Evolutionary conservation across 2,888 invertebrate genomes (phyloP), one percentile per base, ranked within the genome.

Genomic region (Stenurella melanura): DNA sequence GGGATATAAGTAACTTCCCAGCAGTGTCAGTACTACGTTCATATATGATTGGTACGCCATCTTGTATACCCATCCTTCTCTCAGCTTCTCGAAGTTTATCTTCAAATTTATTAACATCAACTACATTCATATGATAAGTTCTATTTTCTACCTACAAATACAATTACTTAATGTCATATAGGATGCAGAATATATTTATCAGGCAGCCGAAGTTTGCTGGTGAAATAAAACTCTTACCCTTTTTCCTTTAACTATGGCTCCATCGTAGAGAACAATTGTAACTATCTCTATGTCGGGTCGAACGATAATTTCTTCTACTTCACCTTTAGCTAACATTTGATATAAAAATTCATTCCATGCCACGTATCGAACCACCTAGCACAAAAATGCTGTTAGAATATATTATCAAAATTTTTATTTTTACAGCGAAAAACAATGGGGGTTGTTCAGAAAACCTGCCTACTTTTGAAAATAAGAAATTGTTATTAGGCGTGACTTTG

Each of bases 261-360:
- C 96, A 80, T 96, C 95, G 82, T 96, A 93, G 15, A 98, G 89
- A 77, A 95, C 93, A 72, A 98, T 96, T 0, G 96, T 95, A 9
- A 96, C 96, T 84, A 96, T 93, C 87, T 96, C 96, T 84, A 94
- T 91, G 86, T 96, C 96, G 0, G 97, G 97, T 57, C 95, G 91
- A 0, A 98, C 94, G 79, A 96, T 93, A 11, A 97, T 90, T 89
- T 96, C 95, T 84, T 96, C 95, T 0, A 98, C 98, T 91, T 98
- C 98, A 15, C 98, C 98, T 87, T 96, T 96, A 0, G 96, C 94
- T 73, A 99, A 90, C 96, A 99, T 96, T 78, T 97, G 95, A 89
- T 98, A 95, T 0, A 97, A 93, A 91, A 99, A 99, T 90, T 98
- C 98, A 90, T 97, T 97, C 98, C 98, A 99, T 0, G 97, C 96